A percentile compares a stretch with the other conserved stretches of the same genome.
These are phyloP conservation scores for Scomber scombrus DNA, from an alignment of 2,113 vertebrate genomes.

Conservation along the genomic window DNA sequence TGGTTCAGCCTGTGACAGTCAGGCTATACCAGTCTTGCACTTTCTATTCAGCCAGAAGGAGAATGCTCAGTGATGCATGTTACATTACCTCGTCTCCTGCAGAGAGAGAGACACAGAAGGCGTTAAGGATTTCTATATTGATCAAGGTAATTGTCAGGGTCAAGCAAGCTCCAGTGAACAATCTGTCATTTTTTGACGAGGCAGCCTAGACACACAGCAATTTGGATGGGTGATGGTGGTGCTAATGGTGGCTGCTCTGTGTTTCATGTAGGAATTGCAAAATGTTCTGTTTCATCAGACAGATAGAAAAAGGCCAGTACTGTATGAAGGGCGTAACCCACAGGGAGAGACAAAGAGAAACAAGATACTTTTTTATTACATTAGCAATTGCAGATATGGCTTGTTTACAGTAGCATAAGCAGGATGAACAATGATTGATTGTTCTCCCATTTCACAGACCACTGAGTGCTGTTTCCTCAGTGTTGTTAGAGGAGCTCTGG, in stretches of 20 bases:
- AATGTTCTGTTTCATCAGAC: constrained; percentile 21
- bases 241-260: neutral
- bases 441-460: constrained; percentile 47
- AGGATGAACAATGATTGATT: constrained; percentile 32
- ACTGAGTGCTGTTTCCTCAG: constrained; percentile 1
- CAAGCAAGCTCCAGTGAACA: constrained; percentile 50
- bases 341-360: constrained; percentile 21
- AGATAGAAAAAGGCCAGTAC: neutral
- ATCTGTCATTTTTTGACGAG: constrained; percentile 58
- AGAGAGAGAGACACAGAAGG: constrained; percentile 39
- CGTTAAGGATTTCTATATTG: constrained; percentile 46
- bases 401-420: constrained; percentile 1
- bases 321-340: constrained; percentile 10
- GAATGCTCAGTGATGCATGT: constrained; percentile 59
- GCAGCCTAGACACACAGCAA: neutral
- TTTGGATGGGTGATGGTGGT: neutral
- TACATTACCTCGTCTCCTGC: constrained; percentile 51
- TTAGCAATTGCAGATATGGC: constrained; percentile 7
- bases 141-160: constrained; percentile 70
- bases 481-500: constrained; percentile 6
- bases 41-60: constrained; percentile 59
- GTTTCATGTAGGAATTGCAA: constrained; percentile 4
- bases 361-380: constrained; percentile 1
- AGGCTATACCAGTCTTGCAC: constrained; percentile 29
- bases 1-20: constrained; percentile 42